Evolutionary conservation across 2,888 invertebrate genomes (phyloP).

Genomic region (Eugnorisma glareosa): DNA sequence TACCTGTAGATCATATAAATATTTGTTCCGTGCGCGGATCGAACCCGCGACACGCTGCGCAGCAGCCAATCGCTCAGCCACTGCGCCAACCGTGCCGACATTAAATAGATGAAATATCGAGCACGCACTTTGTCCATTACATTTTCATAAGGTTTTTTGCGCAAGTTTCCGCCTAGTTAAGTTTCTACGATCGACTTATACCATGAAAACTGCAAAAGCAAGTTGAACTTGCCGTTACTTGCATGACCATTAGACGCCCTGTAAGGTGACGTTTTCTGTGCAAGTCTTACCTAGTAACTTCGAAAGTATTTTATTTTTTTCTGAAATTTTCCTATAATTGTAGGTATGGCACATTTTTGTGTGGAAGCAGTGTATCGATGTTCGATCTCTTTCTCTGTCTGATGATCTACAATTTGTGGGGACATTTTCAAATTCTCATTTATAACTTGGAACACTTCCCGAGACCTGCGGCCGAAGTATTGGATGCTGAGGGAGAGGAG

Average conservation of each 20-base stretch:
- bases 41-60: too few relatives aligned
- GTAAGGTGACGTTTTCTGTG: not conserved
- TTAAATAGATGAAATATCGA: not conserved
- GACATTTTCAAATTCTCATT: slow-evolving; percentile 67
- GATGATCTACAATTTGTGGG: slow-evolving; percentile 69
- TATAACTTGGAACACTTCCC: slow-evolving; percentile 59
- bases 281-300: not conserved
- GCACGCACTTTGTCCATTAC: not conserved
- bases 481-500: not conserved
- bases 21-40: too few relatives aligned
- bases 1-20: too few relatives aligned
- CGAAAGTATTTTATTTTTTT: not conserved
- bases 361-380: slow-evolving; percentile 55
- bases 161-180: not conserved
- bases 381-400: slow-evolving; percentile 66
- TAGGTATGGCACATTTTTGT: slow-evolving; percentile 50
- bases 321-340: slow-evolving; percentile 11
- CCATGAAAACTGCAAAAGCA: too few relatives aligned
- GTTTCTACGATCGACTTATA: not conserved
- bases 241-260: not conserved
- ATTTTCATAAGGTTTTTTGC: not conserved
- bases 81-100: too few relatives aligned
- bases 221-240: not conserved
- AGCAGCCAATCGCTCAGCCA: too few relatives aligned
- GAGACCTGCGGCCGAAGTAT: slow-evolving; percentile 40